These are phyloP conservation scores for Felis chaus DNA, from an alignment of 2,113 vertebrate genomes.

Conservation along the genomic window DNA sequence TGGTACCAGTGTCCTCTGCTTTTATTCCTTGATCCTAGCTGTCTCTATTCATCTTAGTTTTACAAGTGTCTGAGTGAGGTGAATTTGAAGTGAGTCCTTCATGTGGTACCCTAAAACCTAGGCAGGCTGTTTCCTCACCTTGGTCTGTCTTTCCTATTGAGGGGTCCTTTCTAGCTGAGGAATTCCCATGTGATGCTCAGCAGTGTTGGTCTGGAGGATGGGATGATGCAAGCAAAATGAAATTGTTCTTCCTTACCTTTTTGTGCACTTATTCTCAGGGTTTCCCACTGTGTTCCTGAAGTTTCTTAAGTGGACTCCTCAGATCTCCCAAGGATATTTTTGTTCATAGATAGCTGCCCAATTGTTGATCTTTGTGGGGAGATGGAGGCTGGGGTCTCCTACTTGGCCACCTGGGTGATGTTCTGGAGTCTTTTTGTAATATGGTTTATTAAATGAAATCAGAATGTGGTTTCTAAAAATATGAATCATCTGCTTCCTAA, in stretches of 20 bases:
- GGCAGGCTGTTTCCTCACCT: background rate
- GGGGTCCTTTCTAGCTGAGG: background rate
- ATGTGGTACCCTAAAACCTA: background rate
- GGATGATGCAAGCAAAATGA: background rate
- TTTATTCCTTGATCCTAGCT: background rate
- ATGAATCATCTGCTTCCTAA: background rate
- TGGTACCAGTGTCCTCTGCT: no score
- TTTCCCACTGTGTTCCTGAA: background rate
- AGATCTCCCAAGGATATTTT: background rate
- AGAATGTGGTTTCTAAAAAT: background rate
- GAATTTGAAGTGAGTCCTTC: background rate
- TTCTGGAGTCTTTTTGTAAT: background rate
- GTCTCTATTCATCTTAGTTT: background rate
- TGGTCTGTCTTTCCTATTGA: background rate
- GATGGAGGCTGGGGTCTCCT: background rate
- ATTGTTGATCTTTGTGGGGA: background rate
- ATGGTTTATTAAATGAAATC: background rate
- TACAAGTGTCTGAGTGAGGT: background rate
- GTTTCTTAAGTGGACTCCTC: background rate
- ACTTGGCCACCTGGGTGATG: background rate
- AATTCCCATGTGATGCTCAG: background rate
- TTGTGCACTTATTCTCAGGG: background rate
- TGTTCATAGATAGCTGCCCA: background rate
- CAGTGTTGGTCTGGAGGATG: background rate
- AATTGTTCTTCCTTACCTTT: background rate